These are phyloP conservation scores for Oedothorax gibbosus DNA, from an alignment of 1,140 invertebrate species.

Conservation along the genomic window DNA sequence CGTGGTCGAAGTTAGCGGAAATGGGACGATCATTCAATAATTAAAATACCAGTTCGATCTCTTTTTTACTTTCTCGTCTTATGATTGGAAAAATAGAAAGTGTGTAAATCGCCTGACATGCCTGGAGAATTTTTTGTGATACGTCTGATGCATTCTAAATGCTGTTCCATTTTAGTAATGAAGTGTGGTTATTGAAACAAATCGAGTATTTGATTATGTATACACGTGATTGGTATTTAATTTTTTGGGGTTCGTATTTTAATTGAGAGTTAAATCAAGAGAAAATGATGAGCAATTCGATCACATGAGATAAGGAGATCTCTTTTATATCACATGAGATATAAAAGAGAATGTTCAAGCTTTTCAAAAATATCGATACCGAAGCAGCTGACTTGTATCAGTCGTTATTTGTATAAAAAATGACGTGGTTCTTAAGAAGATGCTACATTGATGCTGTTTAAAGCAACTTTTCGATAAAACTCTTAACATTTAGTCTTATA, in stretches of 20 bases:
- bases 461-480: too few species aligned
- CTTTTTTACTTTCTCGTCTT: background rate
- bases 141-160: background rate
- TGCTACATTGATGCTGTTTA: too few species aligned
- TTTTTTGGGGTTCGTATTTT: background rate
- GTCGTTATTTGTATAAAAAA: too few species aligned
- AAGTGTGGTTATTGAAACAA: background rate
- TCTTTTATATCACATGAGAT: too few species aligned
- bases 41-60: slow-evolving; percentile 33
- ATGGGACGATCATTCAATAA: slow-evolving; percentile 19
- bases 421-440: too few species aligned
- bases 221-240: background rate
- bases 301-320: too few species aligned
- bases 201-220: background rate
- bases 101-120: background rate
- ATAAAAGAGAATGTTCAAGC: too few species aligned
- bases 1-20: background rate
- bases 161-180: background rate
- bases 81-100: background rate
- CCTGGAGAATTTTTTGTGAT: background rate
- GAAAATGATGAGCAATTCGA: too few species aligned
- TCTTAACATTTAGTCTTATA: too few species aligned
- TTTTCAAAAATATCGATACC: too few species aligned
- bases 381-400: too few species aligned
- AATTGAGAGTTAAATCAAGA: too few species aligned